Evolutionary conservation across 35 echinoderm and acorn worm genomes (phyloP).

Genomic region (Apostichopus californicus): DNA sequence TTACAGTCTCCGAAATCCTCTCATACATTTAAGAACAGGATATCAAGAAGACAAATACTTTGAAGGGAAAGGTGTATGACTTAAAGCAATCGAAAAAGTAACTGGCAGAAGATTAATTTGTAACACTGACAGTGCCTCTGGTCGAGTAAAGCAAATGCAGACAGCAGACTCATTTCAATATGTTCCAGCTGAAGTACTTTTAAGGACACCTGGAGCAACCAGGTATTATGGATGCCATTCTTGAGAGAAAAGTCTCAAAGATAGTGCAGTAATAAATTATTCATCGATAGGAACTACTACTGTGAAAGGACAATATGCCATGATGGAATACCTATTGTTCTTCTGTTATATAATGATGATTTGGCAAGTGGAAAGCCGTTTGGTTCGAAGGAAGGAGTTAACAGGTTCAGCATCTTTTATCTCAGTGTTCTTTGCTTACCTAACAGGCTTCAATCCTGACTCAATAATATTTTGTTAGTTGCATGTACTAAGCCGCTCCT

Average conservation of each 20-base stretch:
- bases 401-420: slow-evolving; percentile 56
- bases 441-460: slow-evolving; percentile 21
- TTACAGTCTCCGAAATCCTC: too few relatives aligned
- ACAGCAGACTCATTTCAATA: neutral
- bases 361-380: slow-evolving; percentile 44
- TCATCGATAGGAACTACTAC: too few relatives aligned
- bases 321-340: neutral
- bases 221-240: too few relatives aligned
- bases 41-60: neutral
- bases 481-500: slow-evolving; percentile 35
- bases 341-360: slow-evolving; percentile 52
- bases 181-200: neutral
- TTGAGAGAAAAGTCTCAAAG: too few relatives aligned
- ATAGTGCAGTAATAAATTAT: too few relatives aligned
- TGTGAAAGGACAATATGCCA: too few relatives aligned
- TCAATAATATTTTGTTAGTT: slow-evolving; percentile 51
- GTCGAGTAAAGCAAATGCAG: neutral
- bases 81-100: neutral
- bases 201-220: too few relatives aligned
- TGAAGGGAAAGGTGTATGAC: neutral
- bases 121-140: neutral
- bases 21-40: neutral
- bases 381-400: slow-evolving; percentile 41
- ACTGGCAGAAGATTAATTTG: neutral
- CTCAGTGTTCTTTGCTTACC: slow-evolving; percentile 48